Base-by-base conservation (phyloP, 2,888 invertebrate genomes). In the Pachycephus smyrnensis region DNA sequence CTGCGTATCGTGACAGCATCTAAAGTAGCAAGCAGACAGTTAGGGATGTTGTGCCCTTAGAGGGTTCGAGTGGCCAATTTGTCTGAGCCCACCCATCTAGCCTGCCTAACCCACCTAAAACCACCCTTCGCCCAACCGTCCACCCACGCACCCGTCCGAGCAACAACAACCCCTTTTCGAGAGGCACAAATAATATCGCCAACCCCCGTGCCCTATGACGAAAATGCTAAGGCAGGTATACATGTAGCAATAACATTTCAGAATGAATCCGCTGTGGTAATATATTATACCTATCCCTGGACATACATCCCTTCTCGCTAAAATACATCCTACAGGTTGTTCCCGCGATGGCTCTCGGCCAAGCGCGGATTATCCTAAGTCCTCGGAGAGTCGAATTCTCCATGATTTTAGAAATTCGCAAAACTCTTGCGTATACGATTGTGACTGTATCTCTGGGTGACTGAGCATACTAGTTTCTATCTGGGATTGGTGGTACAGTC, bases 51-150 rank as follows among this genome's bases (percentile, higher is more conserved):
- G 80, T 78, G 79, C 77, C 77, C 79, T 78, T 37, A 69, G 77
- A 79, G 77, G 33, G 78, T 80, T 80, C 76, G 81, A 82, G 80
- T 82, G 80, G 81, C 80, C 84, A 84, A 84, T 84, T 84, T 84
- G 82, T 85, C 80, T 82, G 79, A 75, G 69, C 75, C 76, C 76
- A 74, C 11, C 79, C 76, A 81, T 73, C 78, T 76, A 75, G 79
- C 79, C 75, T 77, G 75, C 69, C 69, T 77, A n/a, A 35, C 55
- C 69, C 79, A 80, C 80, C 55, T 55, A 55, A 23, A 33, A 33
- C 33, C 33, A 33, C 33, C 1, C 33, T 33, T 33, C 68, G 3
- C 15, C 4, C 68, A 23, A n/a, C 2, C 15, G 3, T n/a, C 23
- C 68, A 68, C 23, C 68, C 23, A 15, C 68, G 68, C 68, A 23